Evolutionary conservation across 2,797 vertebrate species (phyloP).

Genomic region (Liasis olivaceus): DNA sequence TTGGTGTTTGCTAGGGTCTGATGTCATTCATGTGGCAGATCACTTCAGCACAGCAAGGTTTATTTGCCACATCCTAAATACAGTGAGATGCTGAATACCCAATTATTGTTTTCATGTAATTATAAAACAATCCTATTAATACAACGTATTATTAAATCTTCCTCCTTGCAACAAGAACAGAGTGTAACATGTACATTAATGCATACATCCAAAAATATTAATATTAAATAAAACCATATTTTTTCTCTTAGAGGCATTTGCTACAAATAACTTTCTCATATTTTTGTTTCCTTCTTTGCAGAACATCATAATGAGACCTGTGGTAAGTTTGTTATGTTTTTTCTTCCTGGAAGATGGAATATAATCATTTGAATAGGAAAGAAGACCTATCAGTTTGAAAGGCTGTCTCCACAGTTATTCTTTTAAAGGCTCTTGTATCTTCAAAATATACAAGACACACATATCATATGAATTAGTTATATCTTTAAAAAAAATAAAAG

Average conservation of each 20-base stretch:
- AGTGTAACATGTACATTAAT: background rate
- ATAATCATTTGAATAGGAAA: background rate
- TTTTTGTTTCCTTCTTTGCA: background rate
- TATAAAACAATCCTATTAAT: background rate
- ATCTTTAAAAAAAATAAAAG: background rate
- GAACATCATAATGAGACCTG: background rate
- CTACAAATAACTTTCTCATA: background rate
- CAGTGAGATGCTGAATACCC: background rate
- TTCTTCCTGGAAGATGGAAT: background rate
- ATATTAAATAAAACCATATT: background rate
- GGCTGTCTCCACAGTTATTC: background rate
- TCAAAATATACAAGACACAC: background rate
- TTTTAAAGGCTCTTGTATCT: background rate
- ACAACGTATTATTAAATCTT: background rate
- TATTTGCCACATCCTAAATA: background rate
- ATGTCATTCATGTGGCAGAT: background rate
- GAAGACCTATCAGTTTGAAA: background rate
- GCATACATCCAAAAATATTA: background rate
- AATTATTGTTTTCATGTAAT: background rate
- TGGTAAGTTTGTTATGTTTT: slow-evolving; percentile 11
- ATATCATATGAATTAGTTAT: background rate
- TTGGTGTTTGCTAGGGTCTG: background rate
- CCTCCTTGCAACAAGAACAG: background rate
- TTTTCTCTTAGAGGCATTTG: background rate
- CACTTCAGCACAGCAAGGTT: background rate